Conservation (phyloP, 2,797 vertebrate genomes). For the Semotilus atromaculatus region DNA sequence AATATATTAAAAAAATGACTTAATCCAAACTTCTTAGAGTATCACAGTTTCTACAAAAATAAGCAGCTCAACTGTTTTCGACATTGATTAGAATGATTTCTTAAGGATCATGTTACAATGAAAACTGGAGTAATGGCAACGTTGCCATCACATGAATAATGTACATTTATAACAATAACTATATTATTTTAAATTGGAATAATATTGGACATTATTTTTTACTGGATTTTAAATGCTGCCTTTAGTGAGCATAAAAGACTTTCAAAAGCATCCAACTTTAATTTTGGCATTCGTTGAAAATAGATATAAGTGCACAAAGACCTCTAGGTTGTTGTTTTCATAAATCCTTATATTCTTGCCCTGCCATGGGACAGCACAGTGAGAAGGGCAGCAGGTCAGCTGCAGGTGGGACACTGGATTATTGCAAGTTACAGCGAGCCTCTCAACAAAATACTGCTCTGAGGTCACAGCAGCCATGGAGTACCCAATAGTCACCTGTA, state of each 20-base stretch:
- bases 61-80: background rate
- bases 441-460: conserved; percentile 63
- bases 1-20: no score
- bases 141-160: background rate
- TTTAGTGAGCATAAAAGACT: background rate
- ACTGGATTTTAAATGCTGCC: background rate
- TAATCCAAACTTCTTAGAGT: background rate
- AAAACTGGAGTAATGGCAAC: background rate
- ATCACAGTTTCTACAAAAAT: background rate
- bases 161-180: background rate
- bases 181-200: background rate
- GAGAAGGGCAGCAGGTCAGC: conserved; percentile 70
- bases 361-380: conserved; percentile 65
- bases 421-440: conserved; percentile 63
- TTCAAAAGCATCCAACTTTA: background rate
- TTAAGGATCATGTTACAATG: background rate
- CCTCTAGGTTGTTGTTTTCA: conserved; percentile 64
- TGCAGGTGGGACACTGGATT: conserved; percentile 66
- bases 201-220: background rate
- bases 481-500: background rate
- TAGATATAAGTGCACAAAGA: conserved; percentile 45
- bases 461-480: conserved; percentile 23
- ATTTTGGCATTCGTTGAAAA: background rate
- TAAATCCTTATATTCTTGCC: conserved; percentile 71
- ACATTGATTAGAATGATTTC: background rate